Evolutionary conservation across 1,140 invertebrate species (phyloP).

Genomic region (Drosophila kepulauana): DNA sequence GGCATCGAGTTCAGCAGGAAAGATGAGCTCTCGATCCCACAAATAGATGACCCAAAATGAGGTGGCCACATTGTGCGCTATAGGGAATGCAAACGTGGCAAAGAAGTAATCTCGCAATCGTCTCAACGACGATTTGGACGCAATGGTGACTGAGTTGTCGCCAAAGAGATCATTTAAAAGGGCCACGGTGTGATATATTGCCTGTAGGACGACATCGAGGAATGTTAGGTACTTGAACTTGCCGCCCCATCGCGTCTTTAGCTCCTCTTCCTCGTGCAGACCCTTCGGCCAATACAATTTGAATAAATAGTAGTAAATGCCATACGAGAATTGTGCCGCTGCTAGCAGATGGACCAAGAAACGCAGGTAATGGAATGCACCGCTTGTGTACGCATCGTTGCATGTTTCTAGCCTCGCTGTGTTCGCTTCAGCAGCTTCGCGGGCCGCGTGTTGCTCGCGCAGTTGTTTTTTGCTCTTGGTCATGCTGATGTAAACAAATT

Average conservation of each 20-base stretch:
- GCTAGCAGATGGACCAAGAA: conserved; percentile 69
- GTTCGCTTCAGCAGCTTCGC: conserved; percentile 48
- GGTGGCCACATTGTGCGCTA: conserved; percentile 72
- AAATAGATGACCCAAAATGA: conserved; percentile 77
- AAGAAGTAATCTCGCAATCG: conserved; percentile 66
- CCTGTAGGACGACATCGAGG: conserved; percentile 72
- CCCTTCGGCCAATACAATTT: conserved; percentile 64
- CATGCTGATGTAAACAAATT: conserved; percentile 45
- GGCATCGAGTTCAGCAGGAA: conserved; percentile 67
- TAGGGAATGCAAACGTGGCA: conserved; percentile 72
- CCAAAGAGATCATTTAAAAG: conserved; percentile 71
- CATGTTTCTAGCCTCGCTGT: conserved; percentile 51
- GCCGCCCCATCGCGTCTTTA: conserved; percentile 71
- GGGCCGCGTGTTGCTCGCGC: conserved; percentile 56
- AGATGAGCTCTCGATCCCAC: conserved; percentile 76
- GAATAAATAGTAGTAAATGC: conserved; percentile 69
- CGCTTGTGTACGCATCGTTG: conserved; percentile 72
- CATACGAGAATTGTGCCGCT: conserved; percentile 69
- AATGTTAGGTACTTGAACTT: conserved; percentile 82
- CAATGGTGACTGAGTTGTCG: conserved; percentile 45
- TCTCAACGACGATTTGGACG: conserved; percentile 54
- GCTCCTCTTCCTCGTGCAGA: conserved; percentile 59
- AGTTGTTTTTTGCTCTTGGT: conserved; percentile 63
- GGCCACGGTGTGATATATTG: conserved; percentile 67
- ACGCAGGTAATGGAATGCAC: conserved; percentile 69